Percentiles rank a stretch among this genome's conserved stretches.
Conservation (phyloP, 2,888 invertebrate genomes). For the Rhagonycha fulva region DNA sequence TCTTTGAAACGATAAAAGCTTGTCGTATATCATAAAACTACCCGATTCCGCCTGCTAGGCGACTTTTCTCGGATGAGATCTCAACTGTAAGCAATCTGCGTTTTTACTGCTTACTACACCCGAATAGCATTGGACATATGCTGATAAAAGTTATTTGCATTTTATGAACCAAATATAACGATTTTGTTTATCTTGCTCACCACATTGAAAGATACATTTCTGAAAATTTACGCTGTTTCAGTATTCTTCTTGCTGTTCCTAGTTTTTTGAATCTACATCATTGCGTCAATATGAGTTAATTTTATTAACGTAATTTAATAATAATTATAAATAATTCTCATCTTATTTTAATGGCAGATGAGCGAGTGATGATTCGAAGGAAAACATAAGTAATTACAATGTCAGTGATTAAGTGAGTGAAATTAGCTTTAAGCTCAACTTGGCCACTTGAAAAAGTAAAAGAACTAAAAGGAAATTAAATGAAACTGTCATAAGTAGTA, state of each 20-base stretch:
- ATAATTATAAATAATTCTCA: background rate
- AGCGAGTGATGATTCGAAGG: background rate
- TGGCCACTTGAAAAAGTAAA: background rate
- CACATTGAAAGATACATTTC: background rate
- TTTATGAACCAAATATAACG: constrained; percentile 49
- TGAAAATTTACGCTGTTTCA: background rate
- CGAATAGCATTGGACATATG: constrained; percentile 44
- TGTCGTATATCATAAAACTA: constrained; percentile 38
- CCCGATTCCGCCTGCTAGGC: constrained; percentile 39
- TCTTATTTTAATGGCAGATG: too few relatives aligned
- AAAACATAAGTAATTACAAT: background rate
- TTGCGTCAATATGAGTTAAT: background rate
- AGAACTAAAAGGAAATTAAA: background rate
- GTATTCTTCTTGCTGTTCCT: background rate
- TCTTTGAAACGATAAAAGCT: constrained; percentile 40
- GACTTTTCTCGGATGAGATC: constrained; percentile 41
- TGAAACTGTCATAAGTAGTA: background rate
- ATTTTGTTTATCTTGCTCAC: constrained; percentile 38
- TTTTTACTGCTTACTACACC: constrained; percentile 37
- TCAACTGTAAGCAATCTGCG: constrained; percentile 43
- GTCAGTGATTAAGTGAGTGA: background rate
- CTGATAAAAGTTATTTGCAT: constrained; percentile 44
- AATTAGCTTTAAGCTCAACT: background rate
- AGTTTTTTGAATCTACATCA: background rate
- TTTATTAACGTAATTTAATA: background rate